phyloP scores from a whole-genome alignment of 2,113 vertebrate genomes.

The Cheilinus undulatus region DNA sequence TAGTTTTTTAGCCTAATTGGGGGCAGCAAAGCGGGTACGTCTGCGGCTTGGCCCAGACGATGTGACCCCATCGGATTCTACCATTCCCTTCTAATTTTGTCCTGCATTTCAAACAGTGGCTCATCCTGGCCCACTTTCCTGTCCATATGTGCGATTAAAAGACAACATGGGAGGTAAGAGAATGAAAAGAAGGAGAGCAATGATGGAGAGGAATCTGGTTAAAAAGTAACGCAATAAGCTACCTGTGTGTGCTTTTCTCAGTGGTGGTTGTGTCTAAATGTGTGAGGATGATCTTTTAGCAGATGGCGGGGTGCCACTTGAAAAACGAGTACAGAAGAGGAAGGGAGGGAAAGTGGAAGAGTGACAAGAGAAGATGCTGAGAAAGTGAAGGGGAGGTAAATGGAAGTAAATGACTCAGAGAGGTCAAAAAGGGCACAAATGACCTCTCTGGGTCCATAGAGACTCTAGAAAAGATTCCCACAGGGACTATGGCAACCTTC shows the following conservation, averaged over 20 bases:
- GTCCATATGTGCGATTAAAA: slow-evolving; percentile 31
- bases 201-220: neutral
- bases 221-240: neutral
- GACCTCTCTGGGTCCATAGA: slow-evolving; percentile 13
- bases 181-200: slow-evolving; percentile 9
- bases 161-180: slow-evolving; percentile 24
- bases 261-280: too few relatives aligned
- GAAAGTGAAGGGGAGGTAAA: neutral
- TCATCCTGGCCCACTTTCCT: slow-evolving; percentile 63
- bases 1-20: slow-evolving; percentile 73
- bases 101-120: slow-evolving; percentile 53
- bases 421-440: slow-evolving; percentile 21
- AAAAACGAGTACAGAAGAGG: slow-evolving; percentile 8
- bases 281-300: slow-evolving; percentile 10
- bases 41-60: slow-evolving; percentile 62
- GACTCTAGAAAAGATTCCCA: slow-evolving; percentile 4
- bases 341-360: neutral
- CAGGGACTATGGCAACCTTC: neutral
- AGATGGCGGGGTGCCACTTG: neutral
- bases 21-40: slow-evolving; percentile 52
- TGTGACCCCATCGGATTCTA: slow-evolving; percentile 66
- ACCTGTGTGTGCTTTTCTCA: neutral
- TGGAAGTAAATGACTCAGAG: slow-evolving; percentile 29
- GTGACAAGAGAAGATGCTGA: neutral
- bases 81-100: slow-evolving; percentile 63